Evolutionary conservation across 2,888 invertebrate genomes (phyloP).

Genomic region (Uloborus plumipes): DNA sequence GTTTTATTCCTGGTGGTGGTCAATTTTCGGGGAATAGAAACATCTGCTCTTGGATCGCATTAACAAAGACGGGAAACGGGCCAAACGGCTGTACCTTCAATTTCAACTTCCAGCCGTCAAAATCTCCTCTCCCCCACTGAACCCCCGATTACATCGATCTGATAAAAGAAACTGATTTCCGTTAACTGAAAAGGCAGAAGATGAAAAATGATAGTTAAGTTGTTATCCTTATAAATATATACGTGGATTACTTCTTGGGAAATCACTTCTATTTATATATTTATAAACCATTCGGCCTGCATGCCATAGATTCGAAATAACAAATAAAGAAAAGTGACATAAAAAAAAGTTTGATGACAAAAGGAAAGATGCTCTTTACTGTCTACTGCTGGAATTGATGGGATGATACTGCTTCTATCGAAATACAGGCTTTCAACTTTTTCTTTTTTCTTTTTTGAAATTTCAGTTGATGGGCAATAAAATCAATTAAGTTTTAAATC

Average conservation of each 20-base stretch:
- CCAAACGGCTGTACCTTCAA: constrained; percentile 35
- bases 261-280: too few species aligned
- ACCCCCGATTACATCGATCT: constrained; percentile 1
- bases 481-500: too few species aligned
- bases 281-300: too few species aligned
- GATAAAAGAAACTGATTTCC: neutral
- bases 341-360: neutral
- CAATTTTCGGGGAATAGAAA: constrained; percentile 48
- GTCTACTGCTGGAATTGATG: too few species aligned
- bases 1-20: constrained; percentile 27
- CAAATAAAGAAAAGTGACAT: neutral
- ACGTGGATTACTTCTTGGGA: too few species aligned
- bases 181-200: neutral
- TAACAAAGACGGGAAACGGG: constrained; percentile 50
- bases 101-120: constrained; percentile 24
- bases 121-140: constrained; percentile 14
- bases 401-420: too few species aligned
- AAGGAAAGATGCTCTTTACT: constrained; percentile 1
- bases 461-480: too few species aligned
- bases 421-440: too few species aligned
- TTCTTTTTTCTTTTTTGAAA: too few species aligned
- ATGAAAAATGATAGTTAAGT: constrained; percentile 2
- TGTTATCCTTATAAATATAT: too few species aligned
- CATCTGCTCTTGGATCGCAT: constrained; percentile 49
- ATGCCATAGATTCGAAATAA: neutral